A percentile compares a stretch with the other conserved stretches of the same genome.
These are phyloP conservation scores for Sebastes minor DNA, from an alignment of 2,797 vertebrate genomes.

Conservation along the genomic window DNA sequence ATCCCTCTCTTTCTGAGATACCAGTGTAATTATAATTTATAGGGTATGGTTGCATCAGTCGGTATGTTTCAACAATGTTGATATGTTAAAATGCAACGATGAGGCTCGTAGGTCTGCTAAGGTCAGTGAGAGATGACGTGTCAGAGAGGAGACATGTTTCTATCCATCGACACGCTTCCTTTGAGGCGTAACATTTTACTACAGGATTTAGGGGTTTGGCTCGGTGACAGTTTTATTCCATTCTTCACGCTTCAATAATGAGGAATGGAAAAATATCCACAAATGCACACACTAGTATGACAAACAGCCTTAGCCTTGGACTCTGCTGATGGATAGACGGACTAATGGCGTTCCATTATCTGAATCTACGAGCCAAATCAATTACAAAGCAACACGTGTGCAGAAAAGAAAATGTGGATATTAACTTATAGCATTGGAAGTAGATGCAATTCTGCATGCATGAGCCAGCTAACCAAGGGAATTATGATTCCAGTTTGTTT, in stretches of 20 bases:
- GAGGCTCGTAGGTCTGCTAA: not conserved
- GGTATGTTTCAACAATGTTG: not conserved
- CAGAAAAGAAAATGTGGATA: constrained; percentile 2
- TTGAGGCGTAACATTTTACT: constrained; percentile 42
- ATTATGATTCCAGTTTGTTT: constrained; percentile 58
- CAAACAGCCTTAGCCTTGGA: constrained; percentile 18
- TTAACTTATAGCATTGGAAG: constrained; percentile 34
- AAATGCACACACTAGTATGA: constrained; percentile 19
- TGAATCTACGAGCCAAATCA: constrained; percentile 40
- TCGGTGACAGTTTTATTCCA: constrained; percentile 26
- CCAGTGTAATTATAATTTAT: constrained; percentile 49
- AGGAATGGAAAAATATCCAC: constrained; percentile 38
- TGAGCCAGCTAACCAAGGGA: constrained; percentile 19
- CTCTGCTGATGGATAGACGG: constrained; percentile 41
- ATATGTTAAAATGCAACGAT: not conserved
- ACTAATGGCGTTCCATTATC: constrained; percentile 54
- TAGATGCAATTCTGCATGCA: constrained; percentile 25
- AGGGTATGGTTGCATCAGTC: constrained; percentile 18
- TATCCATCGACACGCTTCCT: constrained; percentile 8
- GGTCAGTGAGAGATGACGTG: constrained; percentile 4
- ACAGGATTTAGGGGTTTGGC: constrained; percentile 26
- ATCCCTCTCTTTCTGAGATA: constrained; percentile 49
- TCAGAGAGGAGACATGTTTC: constrained; percentile 4
- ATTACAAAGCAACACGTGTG: constrained; percentile 41
- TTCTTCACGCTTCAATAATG: constrained; percentile 15